Evolutionary conservation across 2,113 vertebrate genomes (phyloP).

Genomic region (Macaca mulatta): DNA sequence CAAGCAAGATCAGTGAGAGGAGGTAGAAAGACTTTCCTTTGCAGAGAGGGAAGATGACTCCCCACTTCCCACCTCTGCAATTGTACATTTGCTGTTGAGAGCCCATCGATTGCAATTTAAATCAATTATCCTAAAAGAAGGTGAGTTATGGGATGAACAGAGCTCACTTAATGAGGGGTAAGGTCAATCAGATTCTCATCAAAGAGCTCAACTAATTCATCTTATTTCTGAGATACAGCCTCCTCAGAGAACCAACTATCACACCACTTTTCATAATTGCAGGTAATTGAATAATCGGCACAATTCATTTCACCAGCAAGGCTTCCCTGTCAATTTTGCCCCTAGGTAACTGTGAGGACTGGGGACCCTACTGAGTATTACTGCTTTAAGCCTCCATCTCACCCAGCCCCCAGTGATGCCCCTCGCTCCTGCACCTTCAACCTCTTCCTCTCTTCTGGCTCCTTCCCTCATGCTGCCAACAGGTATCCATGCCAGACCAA

Average conservation of each 20-base stretch:
- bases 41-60: not conserved
- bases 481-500: too few species aligned
- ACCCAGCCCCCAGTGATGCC: fast-evolving
- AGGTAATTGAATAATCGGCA: not conserved
- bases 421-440: fast-evolving
- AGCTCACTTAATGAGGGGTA: not conserved
- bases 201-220: not conserved
- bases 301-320: not conserved
- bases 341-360: not conserved
- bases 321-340: not conserved
- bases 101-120: not conserved
- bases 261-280: not conserved
- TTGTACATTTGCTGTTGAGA: not conserved
- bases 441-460: not conserved
- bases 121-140: not conserved
- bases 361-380: not conserved
- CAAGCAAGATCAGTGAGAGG: not conserved
- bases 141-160: not conserved
- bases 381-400: not conserved
- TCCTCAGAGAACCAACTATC: not conserved
- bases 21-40: not conserved
- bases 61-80: not conserved
- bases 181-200: not conserved
- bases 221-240: not conserved
- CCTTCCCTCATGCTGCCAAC: too few species aligned